Base-by-base conservation (phyloP, 2,888 invertebrate genomes). In the Spodoptera littoralis region DNA sequence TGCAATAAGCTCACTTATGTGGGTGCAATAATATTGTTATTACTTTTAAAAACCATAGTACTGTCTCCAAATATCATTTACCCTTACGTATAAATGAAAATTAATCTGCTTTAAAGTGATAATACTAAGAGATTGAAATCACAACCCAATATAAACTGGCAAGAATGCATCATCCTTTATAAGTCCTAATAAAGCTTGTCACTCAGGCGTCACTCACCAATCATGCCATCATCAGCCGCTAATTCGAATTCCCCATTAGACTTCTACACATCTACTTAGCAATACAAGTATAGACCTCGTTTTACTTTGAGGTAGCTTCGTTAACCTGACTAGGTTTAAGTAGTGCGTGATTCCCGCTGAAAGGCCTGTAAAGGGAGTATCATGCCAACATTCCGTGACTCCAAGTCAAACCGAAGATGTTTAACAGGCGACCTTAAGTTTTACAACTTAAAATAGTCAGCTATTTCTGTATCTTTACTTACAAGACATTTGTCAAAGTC, bases 351-450 rank as follows among this genome's bases (percentile, higher is more conserved):
- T 73, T 61, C 61, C 63, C 43, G 43, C 47, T 67, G 71, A 64
- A 66, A 77, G 55, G 13, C 30, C 8, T 36, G 36, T 36, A 36
- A 51, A 62, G 60, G 51, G 55, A 71, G 56, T 61, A 73, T 69
- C 65, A 66, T 85, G 66, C 9, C 9, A 9, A 36, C 36, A 9
- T 36, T 36, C 70, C 84, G 79, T 79, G 80, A 77, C 67, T 63
- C 36, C 36, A 24, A 54, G 46, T 47, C 45, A n/a, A 71, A 70
- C 36, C 64, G 47, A 65, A 75, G 69, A 63, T 66, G 71, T 79
- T 78, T 76, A 72, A 70, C 75, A 75, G 74, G 70, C 77, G 76
- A 83, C 79, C 81, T 80, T 79, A 77, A 65, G 73, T 77, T 84
- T 79, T 74, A 77, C 75, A 80, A 74, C 80, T 78, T 72, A 65